phyloP scores from a whole-genome alignment of 2,888 invertebrate species.

The Mellilla xanthometata region DNA sequence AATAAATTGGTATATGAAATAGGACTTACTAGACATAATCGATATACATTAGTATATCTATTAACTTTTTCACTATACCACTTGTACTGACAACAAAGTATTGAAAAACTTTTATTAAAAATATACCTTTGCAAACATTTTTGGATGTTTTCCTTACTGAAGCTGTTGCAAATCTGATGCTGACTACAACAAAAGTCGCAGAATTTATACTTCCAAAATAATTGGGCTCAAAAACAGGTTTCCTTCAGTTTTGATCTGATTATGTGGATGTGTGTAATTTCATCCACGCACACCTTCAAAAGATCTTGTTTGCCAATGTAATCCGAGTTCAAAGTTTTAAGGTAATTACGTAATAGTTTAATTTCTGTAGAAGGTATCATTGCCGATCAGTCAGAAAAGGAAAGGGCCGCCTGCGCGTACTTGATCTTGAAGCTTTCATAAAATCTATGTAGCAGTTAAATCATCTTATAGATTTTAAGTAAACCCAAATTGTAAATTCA shows the following conservation, averaged over 20 bases:
- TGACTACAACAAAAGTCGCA: constrained; percentile 33
- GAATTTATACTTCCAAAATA: constrained; percentile 55
- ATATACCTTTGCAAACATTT: constrained; percentile 38
- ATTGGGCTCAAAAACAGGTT: constrained; percentile 46
- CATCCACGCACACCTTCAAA: constrained; percentile 36
- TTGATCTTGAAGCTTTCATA: constrained; percentile 20
- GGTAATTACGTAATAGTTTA: constrained; percentile 59
- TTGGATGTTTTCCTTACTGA: constrained; percentile 42
- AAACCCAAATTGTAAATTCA: too few species aligned
- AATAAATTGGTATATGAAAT: too few species aligned
- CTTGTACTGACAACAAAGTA: too few species aligned
- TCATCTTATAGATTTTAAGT: too few species aligned
- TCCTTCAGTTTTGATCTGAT: constrained; percentile 36
- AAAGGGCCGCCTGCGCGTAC: constrained; percentile 25
- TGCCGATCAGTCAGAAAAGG: constrained; percentile 34
- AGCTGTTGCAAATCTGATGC: constrained; percentile 44
- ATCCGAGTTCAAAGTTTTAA: constrained; percentile 47
- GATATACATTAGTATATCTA: too few species aligned
- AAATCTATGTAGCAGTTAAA: too few species aligned
- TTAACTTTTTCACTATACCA: too few species aligned
- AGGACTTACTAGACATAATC: too few species aligned
- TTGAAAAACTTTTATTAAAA: constrained; percentile 2
- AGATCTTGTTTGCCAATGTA: constrained; percentile 41
- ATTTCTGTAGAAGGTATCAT: constrained; percentile 38
- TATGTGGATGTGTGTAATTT: constrained; percentile 37